Percentiles rank a stretch among this genome's conserved stretches.
phyloP scores from a whole-genome alignment of 2,888 invertebrate genomes.

The Zele albiditarsus region DNA sequence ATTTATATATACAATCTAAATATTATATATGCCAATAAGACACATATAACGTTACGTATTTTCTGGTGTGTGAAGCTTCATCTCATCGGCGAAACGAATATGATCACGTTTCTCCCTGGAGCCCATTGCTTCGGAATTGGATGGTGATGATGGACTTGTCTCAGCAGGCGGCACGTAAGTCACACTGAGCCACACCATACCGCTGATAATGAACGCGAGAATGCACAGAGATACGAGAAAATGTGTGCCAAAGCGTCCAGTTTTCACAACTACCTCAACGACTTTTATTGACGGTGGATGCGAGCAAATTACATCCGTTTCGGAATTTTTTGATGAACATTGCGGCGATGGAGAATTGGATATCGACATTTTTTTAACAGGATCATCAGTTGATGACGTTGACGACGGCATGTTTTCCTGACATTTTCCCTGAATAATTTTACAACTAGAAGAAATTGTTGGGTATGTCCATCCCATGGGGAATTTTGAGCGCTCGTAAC shows the following conservation, averaged over 20 bases:
- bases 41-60: background rate
- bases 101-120: slow-evolving; percentile 2
- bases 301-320: slow-evolving; percentile 17
- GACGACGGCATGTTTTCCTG: slow-evolving; percentile 8
- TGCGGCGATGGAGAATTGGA: background rate
- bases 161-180: slow-evolving; percentile 28
- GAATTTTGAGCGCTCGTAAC: background rate
- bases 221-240: slow-evolving; percentile 42
- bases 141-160: slow-evolving; percentile 13
- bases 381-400: slow-evolving; percentile 5
- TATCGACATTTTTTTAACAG: background rate
- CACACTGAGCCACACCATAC: slow-evolving; percentile 44
- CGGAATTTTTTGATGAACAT: slow-evolving; percentile 24
- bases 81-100: slow-evolving; percentile 11
- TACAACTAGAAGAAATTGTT: background rate
- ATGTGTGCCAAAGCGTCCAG: slow-evolving; percentile 44
- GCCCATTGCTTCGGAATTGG: background rate
- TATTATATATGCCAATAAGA: no score
- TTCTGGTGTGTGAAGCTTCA: background rate
- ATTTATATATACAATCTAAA: no score
- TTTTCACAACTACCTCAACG: slow-evolving; percentile 41
- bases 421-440: slow-evolving; percentile 19
- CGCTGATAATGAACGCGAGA: slow-evolving; percentile 32
- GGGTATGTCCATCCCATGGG: slow-evolving; percentile 18
- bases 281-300: slow-evolving; percentile 43